Evolutionary conservation across 2,888 invertebrate genomes (phyloP).

Genomic region (Noctua janthina): DNA sequence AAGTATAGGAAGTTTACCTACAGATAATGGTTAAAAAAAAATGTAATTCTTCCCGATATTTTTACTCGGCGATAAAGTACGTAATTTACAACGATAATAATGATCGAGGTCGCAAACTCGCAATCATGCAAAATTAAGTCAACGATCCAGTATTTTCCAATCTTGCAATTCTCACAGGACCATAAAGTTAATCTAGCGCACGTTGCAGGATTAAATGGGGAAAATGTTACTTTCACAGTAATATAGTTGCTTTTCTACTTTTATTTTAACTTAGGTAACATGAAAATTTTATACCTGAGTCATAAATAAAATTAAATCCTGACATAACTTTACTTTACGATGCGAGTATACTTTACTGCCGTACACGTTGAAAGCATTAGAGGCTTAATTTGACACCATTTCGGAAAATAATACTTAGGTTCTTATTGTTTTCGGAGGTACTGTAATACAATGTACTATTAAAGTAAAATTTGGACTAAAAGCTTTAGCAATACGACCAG

Average conservation of each 20-base stretch:
- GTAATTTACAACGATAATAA: conserved; percentile 41
- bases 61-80: conserved; percentile 17
- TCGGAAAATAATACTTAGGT: conserved; percentile 30
- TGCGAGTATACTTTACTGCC: conserved; percentile 40
- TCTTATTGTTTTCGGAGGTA: conserved; percentile 35
- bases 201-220: conserved; percentile 47
- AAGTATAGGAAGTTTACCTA: not conserved
- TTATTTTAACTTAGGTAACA: conserved; percentile 30
- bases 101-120: conserved; percentile 34
- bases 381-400: conserved; percentile 46
- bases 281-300: conserved; percentile 56
- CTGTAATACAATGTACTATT: conserved; percentile 25
- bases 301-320: conserved; percentile 61
- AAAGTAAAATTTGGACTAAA: conserved; percentile 25
- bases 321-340: conserved; percentile 61
- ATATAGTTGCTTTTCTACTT: conserved; percentile 45
- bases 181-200: conserved; percentile 53
- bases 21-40: not conserved
- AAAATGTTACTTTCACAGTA: conserved; percentile 37
- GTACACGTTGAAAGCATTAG: conserved; percentile 43
- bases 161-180: conserved; percentile 49
- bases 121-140: conserved; percentile 52
- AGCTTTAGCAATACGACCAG: conserved; percentile 41
- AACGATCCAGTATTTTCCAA: conserved; percentile 45
- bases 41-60: not conserved